These are phyloP conservation scores for Lepidurus couesii DNA, from an alignment of 1,140 invertebrate species.

Conservation along the genomic window DNA sequence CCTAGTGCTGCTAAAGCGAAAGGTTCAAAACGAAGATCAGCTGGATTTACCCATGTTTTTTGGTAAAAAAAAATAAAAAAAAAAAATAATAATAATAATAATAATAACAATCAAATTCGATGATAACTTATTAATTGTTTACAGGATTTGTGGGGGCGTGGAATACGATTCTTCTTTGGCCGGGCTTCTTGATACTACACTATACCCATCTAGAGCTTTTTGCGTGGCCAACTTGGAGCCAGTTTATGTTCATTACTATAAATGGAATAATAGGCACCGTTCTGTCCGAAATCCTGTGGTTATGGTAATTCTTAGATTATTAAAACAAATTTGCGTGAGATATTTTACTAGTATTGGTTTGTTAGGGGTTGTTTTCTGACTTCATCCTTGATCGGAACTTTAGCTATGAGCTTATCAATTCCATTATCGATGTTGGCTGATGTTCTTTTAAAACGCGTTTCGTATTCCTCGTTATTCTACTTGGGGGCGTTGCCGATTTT, in stretches of 20 bases:
- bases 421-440: constrained; percentile 79
- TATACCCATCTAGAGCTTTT: constrained; percentile 69
- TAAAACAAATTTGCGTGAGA: background rate
- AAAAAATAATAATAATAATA: no score
- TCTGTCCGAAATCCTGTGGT: constrained; percentile 76
- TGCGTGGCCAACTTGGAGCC: constrained; percentile 69
- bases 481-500: constrained; percentile 72
- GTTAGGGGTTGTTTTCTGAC: constrained; percentile 81
- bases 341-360: constrained; percentile 35
- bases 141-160: constrained; percentile 81
- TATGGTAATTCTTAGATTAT: constrained; percentile 60
- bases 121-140: constrained; percentile 38
- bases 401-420: constrained; percentile 74
- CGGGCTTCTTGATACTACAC: constrained; percentile 75
- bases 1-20: constrained; percentile 70
- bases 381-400: constrained; percentile 75
- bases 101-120: background rate
- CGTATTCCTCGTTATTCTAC: constrained; percentile 70
- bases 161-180: constrained; percentile 74
- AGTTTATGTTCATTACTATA: constrained; percentile 68
- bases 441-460: constrained; percentile 64
- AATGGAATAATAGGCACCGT: constrained; percentile 85
- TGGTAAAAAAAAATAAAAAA: constrained; percentile 51
- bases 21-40: constrained; percentile 78
- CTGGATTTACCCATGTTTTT: constrained; percentile 87